Conservation (phyloP, 2,888 invertebrate species). For the Tetragonisca angustula region DNA sequence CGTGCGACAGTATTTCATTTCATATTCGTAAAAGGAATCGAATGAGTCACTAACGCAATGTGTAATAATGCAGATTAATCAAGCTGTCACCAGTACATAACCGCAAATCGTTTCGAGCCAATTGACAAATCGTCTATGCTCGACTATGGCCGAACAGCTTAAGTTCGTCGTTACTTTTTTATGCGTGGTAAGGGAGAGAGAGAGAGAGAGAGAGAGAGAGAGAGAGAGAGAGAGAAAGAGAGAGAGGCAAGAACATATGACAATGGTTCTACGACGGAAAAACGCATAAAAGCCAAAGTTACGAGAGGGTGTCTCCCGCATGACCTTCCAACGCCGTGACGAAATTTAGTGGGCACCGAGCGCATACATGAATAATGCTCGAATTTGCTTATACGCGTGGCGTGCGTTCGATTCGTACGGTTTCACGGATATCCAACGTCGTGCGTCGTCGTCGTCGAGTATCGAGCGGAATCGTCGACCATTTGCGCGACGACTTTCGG, state of each 20-base stretch:
- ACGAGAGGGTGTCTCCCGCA: conserved; percentile 74
- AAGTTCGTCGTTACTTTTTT: conserved; percentile 69
- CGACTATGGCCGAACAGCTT: conserved; percentile 21
- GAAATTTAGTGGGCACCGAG: conserved; percentile 79
- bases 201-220: no score
- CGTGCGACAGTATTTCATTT: no score
- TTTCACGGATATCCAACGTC: background rate
- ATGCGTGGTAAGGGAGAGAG: conserved; percentile 36
- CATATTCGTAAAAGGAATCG: no score
- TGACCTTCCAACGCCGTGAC: conserved; percentile 76
- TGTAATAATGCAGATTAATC: background rate
- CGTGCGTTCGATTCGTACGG: conserved; percentile 46
- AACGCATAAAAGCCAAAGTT: conserved; percentile 77
- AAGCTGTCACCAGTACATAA: background rate
- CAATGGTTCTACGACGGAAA: conserved; percentile 75
- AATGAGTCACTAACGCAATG: no score
- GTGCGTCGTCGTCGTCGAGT: background rate
- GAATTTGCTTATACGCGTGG: conserved; percentile 73
- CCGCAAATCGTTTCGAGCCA: conserved; percentile 27
- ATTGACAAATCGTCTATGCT: conserved; percentile 60
- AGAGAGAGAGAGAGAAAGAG: conserved; percentile 5
- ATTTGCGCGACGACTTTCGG: background rate
- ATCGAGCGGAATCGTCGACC: conserved; percentile 13
- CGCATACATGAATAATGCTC: conserved; percentile 79
- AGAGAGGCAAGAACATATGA: conserved; percentile 74